Base-by-base conservation (phyloP, 1,140 invertebrate genomes). In the Battus philenor region DNA sequence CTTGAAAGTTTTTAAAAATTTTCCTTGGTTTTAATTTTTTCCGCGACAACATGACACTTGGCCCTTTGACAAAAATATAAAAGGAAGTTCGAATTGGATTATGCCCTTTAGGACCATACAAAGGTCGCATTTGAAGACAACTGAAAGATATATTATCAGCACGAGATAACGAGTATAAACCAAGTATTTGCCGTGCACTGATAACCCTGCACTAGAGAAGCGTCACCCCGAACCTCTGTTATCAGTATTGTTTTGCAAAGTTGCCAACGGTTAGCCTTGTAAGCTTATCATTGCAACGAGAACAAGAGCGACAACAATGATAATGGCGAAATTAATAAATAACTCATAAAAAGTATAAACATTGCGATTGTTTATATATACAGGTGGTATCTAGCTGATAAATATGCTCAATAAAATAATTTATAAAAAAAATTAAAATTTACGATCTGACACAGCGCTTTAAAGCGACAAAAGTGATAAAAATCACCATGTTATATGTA, bases 231-330 rank as follows among this genome's bases (percentile, higher is more conserved):
- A 38, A 44, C 47, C 45, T 9, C 31, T 41, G 16, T 64, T 79
- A 75, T 76, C 72, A 51, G 27, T 32, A n/a, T 50, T 71, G 71
- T 70, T 78, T 70, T 81, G 70, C 72, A 71, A 68, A 69, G 65
- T 79, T 77, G 75, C 71, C 33, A 64, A 68, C 52, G 17, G 13
- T 13, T 41, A 68, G 52, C 52, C 53, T 60, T 54, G 50, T 46
- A 18, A 54, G 15, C 24, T 55, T 61, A 68, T 59, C 54, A 44
- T 13, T 43, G 32, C 44, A 47, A 45, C 33, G 47, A 62, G 56
- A 55, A 68, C 55, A 62, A 58, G 33, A 70, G 38, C 54, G 54
- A 52, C 54, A 59, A 63, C 59, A 66, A 47, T 48, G 38, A 34
- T 36, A 36, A 20, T 6, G 33, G 33, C 18, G 33, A 62, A 75